Evolutionary conservation across 2,888 invertebrate genomes (phyloP).

Genomic region (Eugnorisma glareosa): DNA sequence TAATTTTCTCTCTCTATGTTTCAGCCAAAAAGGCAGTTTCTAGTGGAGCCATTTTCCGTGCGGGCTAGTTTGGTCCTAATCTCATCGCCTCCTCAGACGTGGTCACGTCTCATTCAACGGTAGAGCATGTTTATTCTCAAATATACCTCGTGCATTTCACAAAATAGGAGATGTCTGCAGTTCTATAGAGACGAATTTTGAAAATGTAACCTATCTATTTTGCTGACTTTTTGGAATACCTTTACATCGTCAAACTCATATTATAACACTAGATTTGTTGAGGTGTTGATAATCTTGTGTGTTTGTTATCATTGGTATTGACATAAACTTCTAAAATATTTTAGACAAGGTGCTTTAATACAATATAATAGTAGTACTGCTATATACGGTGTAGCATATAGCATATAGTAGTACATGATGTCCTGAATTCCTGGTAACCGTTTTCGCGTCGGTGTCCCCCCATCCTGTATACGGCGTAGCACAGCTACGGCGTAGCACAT

Average conservation of each 20-base stretch:
- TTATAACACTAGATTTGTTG: not conserved
- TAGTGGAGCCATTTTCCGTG: slow-evolving; percentile 17
- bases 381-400: slow-evolving; percentile 9
- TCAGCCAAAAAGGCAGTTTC: slow-evolving; percentile 21
- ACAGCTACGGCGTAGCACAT: not conserved
- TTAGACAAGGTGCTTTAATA: not conserved
- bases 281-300: not conserved
- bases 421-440: too few species aligned
- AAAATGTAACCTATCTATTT: not conserved
- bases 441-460: too few species aligned
- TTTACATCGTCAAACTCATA: not conserved
- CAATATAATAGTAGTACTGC: not conserved
- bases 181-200: slow-evolving; percentile 19
- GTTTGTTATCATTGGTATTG: not conserved
- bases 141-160: slow-evolving; percentile 41
- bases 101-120: slow-evolving; percentile 46
- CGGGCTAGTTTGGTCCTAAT: slow-evolving; percentile 51
- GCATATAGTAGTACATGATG: too few species aligned
- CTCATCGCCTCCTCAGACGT: slow-evolving; percentile 46
- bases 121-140: slow-evolving; percentile 53
- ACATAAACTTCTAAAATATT: not conserved
- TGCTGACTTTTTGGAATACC: not conserved
- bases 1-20: not conserved
- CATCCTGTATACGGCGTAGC: not conserved
- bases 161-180: slow-evolving; percentile 30